Evolutionary conservation across 2,113 vertebrate genomes (phyloP), one percentile per base, ranked within the genome.

Genomic region (Dermatemys mawii): DNA sequence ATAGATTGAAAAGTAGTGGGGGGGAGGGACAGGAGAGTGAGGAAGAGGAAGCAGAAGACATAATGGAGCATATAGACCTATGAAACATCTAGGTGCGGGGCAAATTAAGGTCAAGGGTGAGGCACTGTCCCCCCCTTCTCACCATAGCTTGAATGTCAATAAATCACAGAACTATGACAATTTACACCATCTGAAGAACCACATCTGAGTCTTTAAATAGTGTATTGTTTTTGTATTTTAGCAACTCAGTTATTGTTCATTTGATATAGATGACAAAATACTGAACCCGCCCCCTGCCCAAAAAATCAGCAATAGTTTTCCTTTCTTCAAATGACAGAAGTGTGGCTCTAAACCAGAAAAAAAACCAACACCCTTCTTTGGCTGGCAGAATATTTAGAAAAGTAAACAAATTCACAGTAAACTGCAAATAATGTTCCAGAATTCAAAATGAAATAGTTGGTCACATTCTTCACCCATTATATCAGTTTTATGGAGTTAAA

Each of bases 151-250:
- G 19, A 41, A 27, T 8, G 3, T 19, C 29, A 50, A n/a, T 44
- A 60, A 88, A 86, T 79, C 78, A 53, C 53, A 3, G 5, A 89
- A 55, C 38, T 79, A 70, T 32, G 21, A 16, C 89, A 88, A 75
- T 76, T 80, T 79, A 84, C 6, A 3, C 60, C 90, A 51, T 51
- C 19, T 53, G 50, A 95, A 32, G 11, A 75, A 75, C 35, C 83
- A 24, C 22, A 75, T 81, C 78, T 75, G 29, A 17, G 89, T 67
- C 13, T 54, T 50, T 79, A 88, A 12, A 49, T 27, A 46, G 80
- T 90, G 41, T 49, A 41, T 90, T 88, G 85, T 95, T 91, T 89
- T 96, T 95, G 94, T 83, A 1, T 93, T 96, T 97, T 96, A 94
- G 93, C 63, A 92, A 21, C 63, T 88, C 70, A 85, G n/a, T 46